phyloP scores from a whole-genome alignment of 2,888 invertebrate species.

The Incurvaria masculella region DNA sequence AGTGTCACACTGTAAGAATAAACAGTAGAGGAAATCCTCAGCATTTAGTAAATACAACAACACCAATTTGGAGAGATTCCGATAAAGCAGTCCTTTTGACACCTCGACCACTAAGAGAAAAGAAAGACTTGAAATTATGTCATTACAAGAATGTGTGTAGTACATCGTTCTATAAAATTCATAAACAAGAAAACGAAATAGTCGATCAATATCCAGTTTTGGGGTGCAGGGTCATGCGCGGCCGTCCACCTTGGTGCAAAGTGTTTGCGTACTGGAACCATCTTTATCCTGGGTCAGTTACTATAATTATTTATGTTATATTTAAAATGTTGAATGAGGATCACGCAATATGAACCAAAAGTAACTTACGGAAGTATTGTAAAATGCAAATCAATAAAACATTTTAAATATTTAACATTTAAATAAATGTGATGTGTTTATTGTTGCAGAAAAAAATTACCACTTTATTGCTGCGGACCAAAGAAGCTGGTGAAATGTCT shows the following conservation, averaged over 20 bases:
- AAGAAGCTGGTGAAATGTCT: conserved; percentile 45
- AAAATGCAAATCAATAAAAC: too few relatives aligned
- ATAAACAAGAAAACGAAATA: conserved; percentile 26
- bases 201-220: conserved; percentile 38
- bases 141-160: neutral
- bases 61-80: neutral
- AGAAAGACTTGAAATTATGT: neutral
- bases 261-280: conserved; percentile 50
- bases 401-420: too few relatives aligned
- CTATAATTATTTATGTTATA: neutral
- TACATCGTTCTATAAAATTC: too few relatives aligned
- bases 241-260: conserved; percentile 46
- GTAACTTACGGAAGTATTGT: too few relatives aligned
- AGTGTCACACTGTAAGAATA: conserved; percentile 17
- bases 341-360: too few relatives aligned
- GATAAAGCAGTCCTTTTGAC: neutral
- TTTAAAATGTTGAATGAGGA: neutral
- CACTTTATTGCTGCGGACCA: conserved; percentile 50
- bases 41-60: neutral
- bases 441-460: conserved; percentile 34
- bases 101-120: neutral
- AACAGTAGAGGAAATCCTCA: conserved; percentile 4
- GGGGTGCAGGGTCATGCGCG: conserved; percentile 38
- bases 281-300: conserved; percentile 41
- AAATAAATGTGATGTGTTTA: neutral